Evolutionary conservation across 2,797 vertebrate genomes (phyloP).

Genomic region (Macroramphosus scolopax): DNA sequence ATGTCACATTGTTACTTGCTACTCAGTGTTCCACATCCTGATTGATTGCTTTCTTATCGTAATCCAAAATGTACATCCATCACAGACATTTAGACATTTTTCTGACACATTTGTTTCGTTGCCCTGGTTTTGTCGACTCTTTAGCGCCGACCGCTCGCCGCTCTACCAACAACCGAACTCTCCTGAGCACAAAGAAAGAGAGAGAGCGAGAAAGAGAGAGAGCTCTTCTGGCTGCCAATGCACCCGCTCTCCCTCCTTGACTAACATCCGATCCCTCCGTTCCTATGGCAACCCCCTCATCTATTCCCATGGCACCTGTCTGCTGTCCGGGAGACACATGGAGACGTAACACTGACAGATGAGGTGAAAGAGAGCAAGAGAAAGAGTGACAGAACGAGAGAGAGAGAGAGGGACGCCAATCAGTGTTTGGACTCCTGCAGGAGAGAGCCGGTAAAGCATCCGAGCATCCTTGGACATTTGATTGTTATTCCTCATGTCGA

Average conservation of each 20-base stretch:
- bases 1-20: no score
- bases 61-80: no score
- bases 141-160: no score
- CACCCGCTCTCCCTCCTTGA: constrained; percentile 20
- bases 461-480: constrained; percentile 29
- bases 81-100: no score
- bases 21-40: no score
- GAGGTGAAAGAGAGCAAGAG: constrained; percentile 50
- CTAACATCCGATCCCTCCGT: constrained; percentile 47
- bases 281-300: constrained; percentile 65
- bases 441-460: constrained; percentile 44
- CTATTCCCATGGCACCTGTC: constrained; percentile 67
- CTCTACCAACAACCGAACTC: no score
- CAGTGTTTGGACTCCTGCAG: constrained; percentile 47
- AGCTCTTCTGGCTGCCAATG: constrained; percentile 21
- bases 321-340: constrained; percentile 68
- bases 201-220: neutral
- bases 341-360: constrained; percentile 63
- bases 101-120: no score
- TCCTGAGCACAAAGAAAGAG: no score
- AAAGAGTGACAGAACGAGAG: constrained; percentile 16
- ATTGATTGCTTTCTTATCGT: no score
- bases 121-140: no score
- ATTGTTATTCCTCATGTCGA: no score
- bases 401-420: constrained; percentile 22